Conservation (phyloP, 2,888 invertebrate genomes). For the Acronicta alni region DNA sequence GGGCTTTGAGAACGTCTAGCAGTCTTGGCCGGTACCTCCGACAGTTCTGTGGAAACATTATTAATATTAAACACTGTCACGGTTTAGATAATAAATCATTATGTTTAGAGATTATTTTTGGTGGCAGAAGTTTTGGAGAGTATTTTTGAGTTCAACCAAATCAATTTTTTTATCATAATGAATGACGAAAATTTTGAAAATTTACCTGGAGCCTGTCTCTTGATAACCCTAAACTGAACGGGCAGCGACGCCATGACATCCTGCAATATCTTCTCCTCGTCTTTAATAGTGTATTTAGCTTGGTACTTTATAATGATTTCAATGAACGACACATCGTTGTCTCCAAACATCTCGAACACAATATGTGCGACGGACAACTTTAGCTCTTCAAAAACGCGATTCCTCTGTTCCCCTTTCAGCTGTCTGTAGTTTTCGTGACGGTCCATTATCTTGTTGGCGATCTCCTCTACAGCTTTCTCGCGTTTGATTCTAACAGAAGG, state of each 20-base stretch:
- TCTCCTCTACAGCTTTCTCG: constrained; percentile 74
- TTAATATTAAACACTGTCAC: constrained; percentile 10
- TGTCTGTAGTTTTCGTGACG: constrained; percentile 62
- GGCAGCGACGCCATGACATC: constrained; percentile 73
- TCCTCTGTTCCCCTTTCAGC: constrained; percentile 59
- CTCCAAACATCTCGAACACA: constrained; percentile 74
- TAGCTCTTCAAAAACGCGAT: constrained; percentile 68
- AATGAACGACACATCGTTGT: constrained; percentile 76
- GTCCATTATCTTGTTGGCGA: constrained; percentile 68
- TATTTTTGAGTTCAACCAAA: neutral
- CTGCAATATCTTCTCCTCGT: constrained; percentile 72
- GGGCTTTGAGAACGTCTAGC: constrained; percentile 49
- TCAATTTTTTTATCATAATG: neutral
- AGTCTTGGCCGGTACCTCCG: constrained; percentile 65
- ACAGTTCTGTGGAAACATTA: constrained; percentile 66
- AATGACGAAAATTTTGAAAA: constrained; percentile 6
- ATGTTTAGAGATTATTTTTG: neutral
- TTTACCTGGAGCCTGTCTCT: constrained; percentile 78
- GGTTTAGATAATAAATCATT: neutral
- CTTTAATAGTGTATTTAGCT: constrained; percentile 65
- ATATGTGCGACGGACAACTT: constrained; percentile 61
- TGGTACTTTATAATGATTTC: constrained; percentile 79
- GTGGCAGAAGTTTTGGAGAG: neutral
- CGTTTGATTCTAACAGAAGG: constrained; percentile 64
- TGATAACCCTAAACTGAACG: constrained; percentile 63